Base-by-base conservation (phyloP, 64 coral and sea anemone species). In the Porites lutea region DNA sequence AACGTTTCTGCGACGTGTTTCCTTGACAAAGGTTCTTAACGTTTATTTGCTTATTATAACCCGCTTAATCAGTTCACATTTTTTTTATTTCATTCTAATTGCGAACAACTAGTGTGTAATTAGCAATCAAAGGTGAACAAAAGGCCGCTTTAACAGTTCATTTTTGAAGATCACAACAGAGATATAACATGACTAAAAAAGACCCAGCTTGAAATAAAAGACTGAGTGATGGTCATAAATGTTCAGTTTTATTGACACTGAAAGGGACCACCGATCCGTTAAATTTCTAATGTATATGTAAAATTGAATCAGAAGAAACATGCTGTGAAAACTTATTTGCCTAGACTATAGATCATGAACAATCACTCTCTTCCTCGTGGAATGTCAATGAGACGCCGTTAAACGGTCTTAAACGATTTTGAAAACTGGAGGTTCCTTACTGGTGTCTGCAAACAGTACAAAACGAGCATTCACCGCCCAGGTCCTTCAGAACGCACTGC, bases 341-440 rank as follows among this genome's bases (percentile, higher is more conserved):
- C 12, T 44, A 47, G 54, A 57, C 12, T 19, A 14, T 18, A 47
- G 16, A 76, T 3, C 16, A 50, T 27, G 3, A 70, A 9, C 19
- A 70, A 21, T 8, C 66, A 18, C 48, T 76, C 18, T 76, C 6
- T 76, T 51, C 73, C 73, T 48, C 73, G 73, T 76, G 73, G 73
- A 47, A 76, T 73, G 48, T 47, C 27, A 73, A 73, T 76, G 3
- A 53, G 46, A 76, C 14, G 73, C 71, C 12, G 6, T 3, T 14
- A 73, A 23, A 71, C 43, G 8, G 37, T 3, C 66, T 8, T 44
- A 73, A 73, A 51, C 3, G 47, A 45, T 4, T 6, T 3, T 51
- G 3, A 16, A 51, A 76, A 13, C 3, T 45, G 27, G 27, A 37
- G 27, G 27, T 37, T 37, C 27, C 27, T 37, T 37, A 57, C 7